phyloP scores from a whole-genome alignment of 2,797 vertebrate species.

The Malurus leucopterus region DNA sequence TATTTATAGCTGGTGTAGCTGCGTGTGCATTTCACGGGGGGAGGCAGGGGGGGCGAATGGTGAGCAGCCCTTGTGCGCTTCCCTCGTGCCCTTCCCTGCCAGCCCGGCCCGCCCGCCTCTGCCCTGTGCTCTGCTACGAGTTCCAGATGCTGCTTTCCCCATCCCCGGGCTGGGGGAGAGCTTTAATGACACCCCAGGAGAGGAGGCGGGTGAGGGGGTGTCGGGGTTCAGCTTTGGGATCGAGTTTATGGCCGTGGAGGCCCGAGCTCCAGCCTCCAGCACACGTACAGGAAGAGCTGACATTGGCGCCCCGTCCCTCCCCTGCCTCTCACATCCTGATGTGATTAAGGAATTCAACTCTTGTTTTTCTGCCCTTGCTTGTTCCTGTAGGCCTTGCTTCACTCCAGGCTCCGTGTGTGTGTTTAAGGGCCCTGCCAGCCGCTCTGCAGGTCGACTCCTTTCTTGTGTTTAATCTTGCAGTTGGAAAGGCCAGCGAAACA shows the following conservation, averaged over 20 bases:
- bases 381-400: constrained; percentile 76
- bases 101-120: constrained; percentile 54
- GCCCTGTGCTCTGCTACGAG: constrained; percentile 58
- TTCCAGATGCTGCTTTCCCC: constrained; percentile 76
- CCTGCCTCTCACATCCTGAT: constrained; percentile 82
- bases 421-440: constrained; percentile 58
- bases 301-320: constrained; percentile 72
- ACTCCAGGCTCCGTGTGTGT: constrained; percentile 60
- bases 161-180: constrained; percentile 34
- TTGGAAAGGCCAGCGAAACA: constrained; percentile 57
- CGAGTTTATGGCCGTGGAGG: constrained; percentile 79
- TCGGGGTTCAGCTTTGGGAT: constrained; percentile 84
- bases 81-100: constrained; percentile 69
- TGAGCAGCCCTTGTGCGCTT: constrained; percentile 55
- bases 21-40: constrained; percentile 45
- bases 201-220: constrained; percentile 72
- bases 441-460: constrained; percentile 53
- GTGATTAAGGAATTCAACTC: constrained; percentile 81
- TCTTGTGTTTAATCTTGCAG: constrained; percentile 49
- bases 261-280: constrained; percentile 73
- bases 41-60: background rate
- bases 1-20: constrained; percentile 68
- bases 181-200: constrained; percentile 67
- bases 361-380: constrained; percentile 80
- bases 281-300: constrained; percentile 85